phyloP scores from a whole-genome alignment of 2,113 vertebrate species.

The Oryzias javanicus region DNA sequence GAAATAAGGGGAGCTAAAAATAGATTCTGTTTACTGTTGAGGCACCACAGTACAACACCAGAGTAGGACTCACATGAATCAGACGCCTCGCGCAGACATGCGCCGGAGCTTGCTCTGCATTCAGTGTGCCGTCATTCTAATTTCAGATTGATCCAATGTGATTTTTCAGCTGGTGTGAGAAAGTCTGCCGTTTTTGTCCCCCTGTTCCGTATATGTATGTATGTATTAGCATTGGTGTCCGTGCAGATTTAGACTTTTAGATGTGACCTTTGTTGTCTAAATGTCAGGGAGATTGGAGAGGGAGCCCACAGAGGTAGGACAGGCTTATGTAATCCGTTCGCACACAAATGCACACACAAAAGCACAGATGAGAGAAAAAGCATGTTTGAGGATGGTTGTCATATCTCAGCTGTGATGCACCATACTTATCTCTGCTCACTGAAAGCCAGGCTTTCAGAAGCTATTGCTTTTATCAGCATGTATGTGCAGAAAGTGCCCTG shows the following conservation, averaged over 20 bases:
- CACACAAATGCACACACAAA: constrained; percentile 47
- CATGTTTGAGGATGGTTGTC: constrained; percentile 66
- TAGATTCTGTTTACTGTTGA: too few species aligned
- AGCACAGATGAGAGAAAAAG: constrained; percentile 24
- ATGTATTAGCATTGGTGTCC: constrained; percentile 75
- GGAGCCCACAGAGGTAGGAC: constrained; percentile 66
- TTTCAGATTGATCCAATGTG: constrained; percentile 18
- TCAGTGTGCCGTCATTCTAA: constrained; percentile 15
- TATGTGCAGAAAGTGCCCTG: constrained; percentile 64
- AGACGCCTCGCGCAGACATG: neutral
- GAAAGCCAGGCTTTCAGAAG: constrained; percentile 64
- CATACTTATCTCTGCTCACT: constrained; percentile 44
- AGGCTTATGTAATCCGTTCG: constrained; percentile 71
- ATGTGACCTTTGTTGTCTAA: constrained; percentile 84
- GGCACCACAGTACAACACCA: too few species aligned
- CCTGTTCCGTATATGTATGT: constrained; percentile 69
- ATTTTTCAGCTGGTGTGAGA: constrained; percentile 23
- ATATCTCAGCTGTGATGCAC: constrained; percentile 59
- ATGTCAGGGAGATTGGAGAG: constrained; percentile 77
- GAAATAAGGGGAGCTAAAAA: too few species aligned
- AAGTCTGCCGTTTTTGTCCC: constrained; percentile 32
- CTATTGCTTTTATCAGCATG: constrained; percentile 67
- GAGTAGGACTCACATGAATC: neutral
- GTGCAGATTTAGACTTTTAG: constrained; percentile 79
- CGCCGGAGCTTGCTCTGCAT: constrained; percentile 1